Evolutionary conservation across 2,888 invertebrate genomes (phyloP), one percentile per base, ranked within the genome.

Genomic region (Lochmaea crataegi): DNA sequence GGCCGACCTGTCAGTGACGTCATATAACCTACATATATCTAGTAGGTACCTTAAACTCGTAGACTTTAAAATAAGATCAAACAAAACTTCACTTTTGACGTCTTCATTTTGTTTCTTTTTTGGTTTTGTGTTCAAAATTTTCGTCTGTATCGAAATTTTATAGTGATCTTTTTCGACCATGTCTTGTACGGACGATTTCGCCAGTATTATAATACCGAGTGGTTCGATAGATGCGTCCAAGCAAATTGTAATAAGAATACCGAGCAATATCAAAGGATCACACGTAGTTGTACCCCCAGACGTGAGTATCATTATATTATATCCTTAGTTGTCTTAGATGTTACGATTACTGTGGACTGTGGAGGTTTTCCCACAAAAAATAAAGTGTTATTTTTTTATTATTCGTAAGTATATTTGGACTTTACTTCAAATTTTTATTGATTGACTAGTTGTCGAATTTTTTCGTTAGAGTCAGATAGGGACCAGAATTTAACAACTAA

Each of bases 171-270:
- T 26, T n/a, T 60, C 7, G 41, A 61, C 10, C 16, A 63, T 63
- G 61, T 11, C 61, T 41, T 63, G 61, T 42, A 42, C 42, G 12
- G 61, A 63, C 42, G 42, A 63, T 9, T 63, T 63, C 41, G 61
- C 61, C 11, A 63, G 61, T 16, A 63, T 63, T 42, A 63, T 63
- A 18, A 63, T 63, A 63, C 61, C 61, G 6, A 63, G 42, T 63
- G 61, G 61, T 9, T 42, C 61, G 10, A 42, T 63, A 18, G 61
- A 63, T 42, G 61, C 61, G 10, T 63, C 61, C 1, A 63, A 63
- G 11, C 61, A 63, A 42, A 63, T 63, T 12, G 42, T 63, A 9
- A 63, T 63, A n/a, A 63, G 42, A 12, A 41, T 63, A 10, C 61
- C 61, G 9, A 42, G 18, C 18, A 63, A 63, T 16, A 63, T 63